Evolutionary conservation across 2,113 vertebrate genomes (phyloP).

Genomic region (Naja naja): DNA sequence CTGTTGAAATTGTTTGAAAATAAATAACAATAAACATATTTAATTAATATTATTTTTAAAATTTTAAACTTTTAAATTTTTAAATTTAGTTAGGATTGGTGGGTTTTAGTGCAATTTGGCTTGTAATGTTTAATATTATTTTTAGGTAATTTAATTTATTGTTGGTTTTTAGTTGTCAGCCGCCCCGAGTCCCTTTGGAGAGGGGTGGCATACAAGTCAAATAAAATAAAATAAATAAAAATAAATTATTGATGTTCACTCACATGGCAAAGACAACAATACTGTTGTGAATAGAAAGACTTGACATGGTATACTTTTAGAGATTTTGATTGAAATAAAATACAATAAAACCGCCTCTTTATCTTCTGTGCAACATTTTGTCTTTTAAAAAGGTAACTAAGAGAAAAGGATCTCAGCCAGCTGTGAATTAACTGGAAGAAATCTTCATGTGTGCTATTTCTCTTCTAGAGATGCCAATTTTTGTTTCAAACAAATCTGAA

Average conservation of each 20-base stretch:
- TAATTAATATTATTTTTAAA: neutral
- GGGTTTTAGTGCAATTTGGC: no score
- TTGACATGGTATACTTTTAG: neutral
- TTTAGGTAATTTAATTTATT: no score
- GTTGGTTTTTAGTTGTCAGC: no score
- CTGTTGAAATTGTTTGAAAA: neutral
- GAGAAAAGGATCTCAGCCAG: neutral
- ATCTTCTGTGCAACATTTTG: neutral
- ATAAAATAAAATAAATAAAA: neutral
- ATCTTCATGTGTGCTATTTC: neutral
- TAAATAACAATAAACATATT: neutral
- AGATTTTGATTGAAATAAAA: neutral
- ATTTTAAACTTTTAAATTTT: no score
- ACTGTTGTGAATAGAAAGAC: neutral
- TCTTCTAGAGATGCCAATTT: neutral
- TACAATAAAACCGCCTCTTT: neutral
- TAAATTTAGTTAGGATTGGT: no score
- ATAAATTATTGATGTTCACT: neutral
- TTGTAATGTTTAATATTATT: no score
- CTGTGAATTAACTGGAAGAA: neutral
- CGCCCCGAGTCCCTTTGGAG: no score
- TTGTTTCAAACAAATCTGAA: neutral
- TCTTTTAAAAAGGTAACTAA: neutral
- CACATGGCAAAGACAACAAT: neutral
- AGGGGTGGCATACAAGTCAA: no score